Base-by-base conservation (phyloP, 92 coral and sea anemone species). In the Diadumene lineata region DNA sequence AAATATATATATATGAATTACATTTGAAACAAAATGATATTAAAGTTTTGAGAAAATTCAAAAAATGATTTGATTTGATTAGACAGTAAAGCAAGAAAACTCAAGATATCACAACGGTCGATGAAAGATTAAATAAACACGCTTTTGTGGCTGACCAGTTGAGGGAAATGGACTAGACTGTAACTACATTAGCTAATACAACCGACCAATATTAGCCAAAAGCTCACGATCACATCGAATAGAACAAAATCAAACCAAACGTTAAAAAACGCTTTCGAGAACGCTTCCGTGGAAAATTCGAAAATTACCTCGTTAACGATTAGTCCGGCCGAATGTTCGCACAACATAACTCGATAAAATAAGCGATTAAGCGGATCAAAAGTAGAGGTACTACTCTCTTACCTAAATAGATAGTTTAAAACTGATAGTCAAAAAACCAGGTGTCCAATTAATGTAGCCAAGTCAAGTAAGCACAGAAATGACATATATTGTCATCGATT, bases 371-470 rank as follows among this genome's bases (percentile, higher is more conserved):
- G 19, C 19, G 4, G 60, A 15, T 53, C 19, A 53, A 53, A 9
- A 6, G 24, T 6, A 21, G n/a, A 53, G 3, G 4, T 16, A 53
- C 60, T 15, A 23, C 4, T 16, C 4, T 15, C 18, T 53, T 53
- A 53, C 60, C 60, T 53, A 53, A 53, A 53, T 53, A 21, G 4
- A 23, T 53, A 53, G n/a, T 53, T 53, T 21, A 3, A 53, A 15
- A 15, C 60, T 16, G 18, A 53, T 16, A 21, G n/a, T 4, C 19
- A 3, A 23, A 53, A 21, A 53, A 53, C 60, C 60, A 53, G 60
- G 21, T 53, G 60, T 21, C 60, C 60, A 21, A 53, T 53, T 53
- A 53, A 53, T 53, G 60, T 53, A 53, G 60, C 60, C 60, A 53
- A 53, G n/a, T 53, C 60, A 53, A 53, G 10, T 15, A 23, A 15